Evolutionary conservation across 2,888 invertebrate species (phyloP).

Genomic region (Hydraecia micacea): DNA sequence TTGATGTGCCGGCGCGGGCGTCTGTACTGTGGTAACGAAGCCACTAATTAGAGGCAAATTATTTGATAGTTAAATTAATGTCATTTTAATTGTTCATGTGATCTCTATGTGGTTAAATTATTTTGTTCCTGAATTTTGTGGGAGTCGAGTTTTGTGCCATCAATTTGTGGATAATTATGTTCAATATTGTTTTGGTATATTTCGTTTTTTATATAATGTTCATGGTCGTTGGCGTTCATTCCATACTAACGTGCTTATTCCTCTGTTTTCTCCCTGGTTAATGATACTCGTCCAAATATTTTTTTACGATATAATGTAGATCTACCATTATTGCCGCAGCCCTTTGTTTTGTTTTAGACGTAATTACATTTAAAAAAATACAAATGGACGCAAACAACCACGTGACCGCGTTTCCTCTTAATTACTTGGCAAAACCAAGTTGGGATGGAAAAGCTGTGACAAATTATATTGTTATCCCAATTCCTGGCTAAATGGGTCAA

Average conservation of each 20-base stretch:
- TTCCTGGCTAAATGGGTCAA: constrained; percentile 26
- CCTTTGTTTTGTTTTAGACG: neutral
- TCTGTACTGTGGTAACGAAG: neutral
- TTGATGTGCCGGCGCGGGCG: neutral
- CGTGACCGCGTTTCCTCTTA: neutral
- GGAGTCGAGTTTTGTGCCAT: neutral
- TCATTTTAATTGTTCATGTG: constrained; percentile 5
- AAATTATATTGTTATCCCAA: neutral
- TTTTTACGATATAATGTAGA: too few relatives aligned
- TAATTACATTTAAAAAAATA: neutral
- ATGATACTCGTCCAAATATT: too few relatives aligned
- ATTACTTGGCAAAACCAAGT: neutral
- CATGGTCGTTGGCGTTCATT: neutral
- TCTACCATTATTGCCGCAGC: too few relatives aligned
- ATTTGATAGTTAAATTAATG: neutral
- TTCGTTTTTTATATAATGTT: neutral
- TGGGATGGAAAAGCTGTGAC: neutral
- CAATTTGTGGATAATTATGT: neutral
- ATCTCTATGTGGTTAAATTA: neutral
- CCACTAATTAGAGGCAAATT: constrained; percentile 12
- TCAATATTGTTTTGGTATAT: neutral
- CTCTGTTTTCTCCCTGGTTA: too few relatives aligned
- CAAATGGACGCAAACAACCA: neutral
- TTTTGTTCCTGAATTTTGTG: neutral
- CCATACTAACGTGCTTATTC: neutral